Conservation (phyloP, 2,797 vertebrate genomes). For the Loriculus beryllinus region DNA sequence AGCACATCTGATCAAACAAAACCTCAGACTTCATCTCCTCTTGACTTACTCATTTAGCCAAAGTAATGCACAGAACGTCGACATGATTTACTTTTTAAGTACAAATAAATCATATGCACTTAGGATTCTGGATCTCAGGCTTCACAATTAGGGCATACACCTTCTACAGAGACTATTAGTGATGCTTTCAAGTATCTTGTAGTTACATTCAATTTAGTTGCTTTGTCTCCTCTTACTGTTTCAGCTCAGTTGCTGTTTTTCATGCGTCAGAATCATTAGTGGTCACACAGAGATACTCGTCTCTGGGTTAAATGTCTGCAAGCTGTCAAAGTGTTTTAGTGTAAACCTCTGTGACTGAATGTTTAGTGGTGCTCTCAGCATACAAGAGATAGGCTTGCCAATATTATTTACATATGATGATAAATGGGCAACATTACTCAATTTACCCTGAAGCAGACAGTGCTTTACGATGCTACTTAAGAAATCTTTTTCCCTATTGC, state of each 20-base stretch:
- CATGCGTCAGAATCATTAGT: slow-evolving; percentile 20
- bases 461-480: background rate
- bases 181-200: background rate
- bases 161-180: background rate
- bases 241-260: background rate
- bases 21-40: background rate
- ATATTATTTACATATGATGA: slow-evolving; percentile 12
- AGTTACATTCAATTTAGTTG: slow-evolving; percentile 7
- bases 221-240: slow-evolving; percentile 1
- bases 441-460: background rate
- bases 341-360: slow-evolving; percentile 14
- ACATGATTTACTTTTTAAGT: background rate
- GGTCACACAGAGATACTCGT: slow-evolving; percentile 19
- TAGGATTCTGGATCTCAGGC: background rate
- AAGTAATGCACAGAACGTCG: slow-evolving; percentile 9
- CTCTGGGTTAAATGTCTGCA: slow-evolving; percentile 38
- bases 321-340: slow-evolving; percentile 40
- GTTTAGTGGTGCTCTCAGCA: background rate
- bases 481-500: background rate
- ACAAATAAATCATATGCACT: slow-evolving; percentile 12
- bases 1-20: slow-evolving; percentile 4
- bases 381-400: background rate
- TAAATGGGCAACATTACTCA: background rate
- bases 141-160: background rate
- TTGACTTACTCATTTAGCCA: background rate